A percentile compares a stretch with the other conserved stretches of the same genome.
Evolutionary conservation across 2,888 invertebrate genomes (phyloP).

Genomic region (Cephus pygmeus): DNA sequence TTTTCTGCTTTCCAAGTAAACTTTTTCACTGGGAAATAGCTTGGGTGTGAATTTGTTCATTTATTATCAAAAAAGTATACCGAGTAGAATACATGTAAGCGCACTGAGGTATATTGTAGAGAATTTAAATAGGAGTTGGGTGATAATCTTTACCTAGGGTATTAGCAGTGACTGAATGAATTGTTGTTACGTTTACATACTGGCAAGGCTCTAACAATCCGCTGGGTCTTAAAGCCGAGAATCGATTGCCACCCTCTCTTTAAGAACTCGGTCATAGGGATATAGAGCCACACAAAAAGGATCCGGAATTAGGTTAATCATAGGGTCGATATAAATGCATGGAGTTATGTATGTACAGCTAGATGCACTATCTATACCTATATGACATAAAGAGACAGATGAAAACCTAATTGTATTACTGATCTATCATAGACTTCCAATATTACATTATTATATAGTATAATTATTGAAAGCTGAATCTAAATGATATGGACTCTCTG

Average conservation of each 20-base stretch:
- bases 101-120: background rate
- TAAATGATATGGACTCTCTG: background rate
- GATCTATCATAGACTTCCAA: background rate
- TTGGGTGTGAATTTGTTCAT: background rate
- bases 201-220: background rate
- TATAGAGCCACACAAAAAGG: background rate
- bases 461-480: background rate
- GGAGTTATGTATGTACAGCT: background rate
- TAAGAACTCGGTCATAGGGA: background rate
- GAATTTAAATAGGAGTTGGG: background rate
- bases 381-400: background rate
- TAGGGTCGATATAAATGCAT: background rate
- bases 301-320: background rate
- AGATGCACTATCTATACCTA: background rate
- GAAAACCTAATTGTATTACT: background rate
- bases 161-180: background rate
- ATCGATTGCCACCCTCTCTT: background rate
- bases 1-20: background rate
- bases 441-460: background rate
- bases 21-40: background rate
- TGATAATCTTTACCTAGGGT: background rate
- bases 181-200: background rate
- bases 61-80: background rate
- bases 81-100: background rate
- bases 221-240: background rate